Conservation (phyloP, 2,888 invertebrate species). For the Carcina quercana region DNA sequence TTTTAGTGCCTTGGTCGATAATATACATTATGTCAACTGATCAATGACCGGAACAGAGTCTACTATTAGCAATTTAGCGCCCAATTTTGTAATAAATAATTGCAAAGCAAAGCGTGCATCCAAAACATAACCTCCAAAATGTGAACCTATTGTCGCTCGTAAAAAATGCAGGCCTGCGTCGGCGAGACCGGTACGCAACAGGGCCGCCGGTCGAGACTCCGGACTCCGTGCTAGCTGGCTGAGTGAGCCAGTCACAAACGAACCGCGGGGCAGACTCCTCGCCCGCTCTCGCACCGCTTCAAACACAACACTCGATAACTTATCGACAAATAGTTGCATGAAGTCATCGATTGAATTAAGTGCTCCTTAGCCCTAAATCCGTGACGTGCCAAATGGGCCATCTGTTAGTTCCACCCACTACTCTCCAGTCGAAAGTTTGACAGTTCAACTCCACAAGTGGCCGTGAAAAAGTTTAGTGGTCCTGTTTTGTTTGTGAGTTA, state of each 20-base stretch:
- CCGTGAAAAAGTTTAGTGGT: conserved; percentile 62
- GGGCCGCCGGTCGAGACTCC: conserved; percentile 16
- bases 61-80: too few relatives aligned
- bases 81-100: too few relatives aligned
- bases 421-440: conserved; percentile 37
- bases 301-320: conserved; percentile 47
- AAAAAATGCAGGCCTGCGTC: conserved; percentile 57
- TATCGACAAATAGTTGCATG: conserved; percentile 64
- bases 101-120: conserved; percentile 29
- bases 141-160: conserved; percentile 45
- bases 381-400: conserved; percentile 9
- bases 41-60: too few relatives aligned
- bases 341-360: conserved; percentile 68
- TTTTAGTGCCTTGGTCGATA: too few relatives aligned
- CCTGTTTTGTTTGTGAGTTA: conserved; percentile 32
- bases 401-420: conserved; percentile 19
- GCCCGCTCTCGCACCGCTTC: conserved; percentile 29
- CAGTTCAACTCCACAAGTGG: conserved; percentile 58
- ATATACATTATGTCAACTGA: too few relatives aligned
- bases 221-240: conserved; percentile 18
- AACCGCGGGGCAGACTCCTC: conserved; percentile 41
- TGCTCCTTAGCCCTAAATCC: too few relatives aligned
- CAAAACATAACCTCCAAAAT: conserved; percentile 64
- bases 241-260: conserved; percentile 43
- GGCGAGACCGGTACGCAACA: too few relatives aligned